These are phyloP conservation scores for Neoaliturus tenellus DNA, from an alignment of 2,888 invertebrate species.

Conservation along the genomic window DNA sequence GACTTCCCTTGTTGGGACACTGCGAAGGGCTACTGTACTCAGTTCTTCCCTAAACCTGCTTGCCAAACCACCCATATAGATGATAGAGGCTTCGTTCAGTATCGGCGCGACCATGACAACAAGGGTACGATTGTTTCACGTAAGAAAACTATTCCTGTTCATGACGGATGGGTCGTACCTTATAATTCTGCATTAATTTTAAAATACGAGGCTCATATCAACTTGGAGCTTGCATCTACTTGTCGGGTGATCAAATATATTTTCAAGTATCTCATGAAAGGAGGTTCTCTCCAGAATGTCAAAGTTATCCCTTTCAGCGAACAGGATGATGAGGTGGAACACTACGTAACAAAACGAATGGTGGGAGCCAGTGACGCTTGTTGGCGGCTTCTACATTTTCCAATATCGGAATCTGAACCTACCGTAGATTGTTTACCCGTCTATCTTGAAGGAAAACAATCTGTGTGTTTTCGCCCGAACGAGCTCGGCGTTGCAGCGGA, in stretches of 20 bases:
- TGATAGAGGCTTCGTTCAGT: slow-evolving; percentile 54
- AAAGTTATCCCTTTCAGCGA: neutral
- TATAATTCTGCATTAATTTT: slow-evolving; percentile 54
- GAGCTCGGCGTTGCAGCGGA: neutral
- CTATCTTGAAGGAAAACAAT: slow-evolving; percentile 50
- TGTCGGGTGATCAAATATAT: slow-evolving; percentile 55
- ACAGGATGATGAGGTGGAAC: slow-evolving; percentile 53
- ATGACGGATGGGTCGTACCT: slow-evolving; percentile 57
- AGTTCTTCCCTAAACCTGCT: slow-evolving; percentile 55
- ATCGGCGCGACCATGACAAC: slow-evolving; percentile 18
- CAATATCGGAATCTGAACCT: slow-evolving; percentile 49
- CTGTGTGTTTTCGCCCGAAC: slow-evolving; percentile 33
- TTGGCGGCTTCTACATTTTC: slow-evolving; percentile 52
- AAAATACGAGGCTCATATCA: slow-evolving; percentile 53
- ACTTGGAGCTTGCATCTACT: slow-evolving; percentile 58
- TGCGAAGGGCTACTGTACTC: slow-evolving; percentile 41
- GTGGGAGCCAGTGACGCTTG: slow-evolving; percentile 58
- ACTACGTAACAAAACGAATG: slow-evolving; percentile 57
- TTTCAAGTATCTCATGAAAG: slow-evolving; percentile 56
- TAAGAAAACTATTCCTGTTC: neutral
- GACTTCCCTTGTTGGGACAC: slow-evolving; percentile 57
- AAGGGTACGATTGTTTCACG: neutral
- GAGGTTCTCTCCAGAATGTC: slow-evolving; percentile 46
- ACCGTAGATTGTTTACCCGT: slow-evolving; percentile 54
- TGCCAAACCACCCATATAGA: slow-evolving; percentile 52